A percentile compares a stretch with the other conserved stretches of the same genome.
phyloP scores from a whole-genome alignment of 2,888 invertebrate species.

The Trissolcus japonicus region DNA sequence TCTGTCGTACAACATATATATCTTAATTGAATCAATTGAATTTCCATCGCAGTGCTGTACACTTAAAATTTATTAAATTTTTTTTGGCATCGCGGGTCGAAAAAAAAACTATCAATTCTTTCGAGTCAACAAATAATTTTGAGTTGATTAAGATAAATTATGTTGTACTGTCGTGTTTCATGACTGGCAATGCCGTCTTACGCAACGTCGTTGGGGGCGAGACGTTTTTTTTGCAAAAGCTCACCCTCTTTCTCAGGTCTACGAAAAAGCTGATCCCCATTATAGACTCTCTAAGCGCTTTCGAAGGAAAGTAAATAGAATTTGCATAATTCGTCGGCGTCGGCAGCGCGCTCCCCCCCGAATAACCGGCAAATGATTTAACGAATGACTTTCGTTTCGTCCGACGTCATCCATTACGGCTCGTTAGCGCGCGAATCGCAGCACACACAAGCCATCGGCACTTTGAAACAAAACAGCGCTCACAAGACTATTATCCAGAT shows the following conservation, averaged over 20 bases:
- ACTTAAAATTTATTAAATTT: too few species aligned
- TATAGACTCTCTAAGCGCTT: constrained; percentile 37
- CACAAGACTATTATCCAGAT: constrained; percentile 20
- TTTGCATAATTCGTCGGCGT: constrained; percentile 50
- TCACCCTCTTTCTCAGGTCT: constrained; percentile 21
- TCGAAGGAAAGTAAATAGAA: constrained; percentile 51
- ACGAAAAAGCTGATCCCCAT: constrained; percentile 52
- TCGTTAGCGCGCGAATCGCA: constrained; percentile 19
- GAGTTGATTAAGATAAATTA: too few species aligned
- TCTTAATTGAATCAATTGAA: too few species aligned
- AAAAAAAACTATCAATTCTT: too few species aligned
- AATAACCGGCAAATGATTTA: constrained; percentile 33
- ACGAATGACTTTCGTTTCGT: constrained; percentile 48
- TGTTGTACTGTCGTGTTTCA: constrained; percentile 61
- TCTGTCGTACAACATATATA: too few species aligned
- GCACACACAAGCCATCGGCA: constrained; percentile 17
- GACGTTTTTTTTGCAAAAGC: constrained; percentile 36
- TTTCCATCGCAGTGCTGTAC: too few species aligned
- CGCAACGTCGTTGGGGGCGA: constrained; percentile 10
- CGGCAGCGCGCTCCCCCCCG: constrained; percentile 7
- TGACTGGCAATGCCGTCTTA: constrained; percentile 40
- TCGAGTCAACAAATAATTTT: too few species aligned
- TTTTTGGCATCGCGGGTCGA: too few species aligned
- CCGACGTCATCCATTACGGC: constrained; percentile 30
- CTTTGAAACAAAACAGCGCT: constrained; percentile 22